Evolutionary conservation across 2,888 invertebrate genomes (phyloP).

Genomic region (Tinea trinotella): DNA sequence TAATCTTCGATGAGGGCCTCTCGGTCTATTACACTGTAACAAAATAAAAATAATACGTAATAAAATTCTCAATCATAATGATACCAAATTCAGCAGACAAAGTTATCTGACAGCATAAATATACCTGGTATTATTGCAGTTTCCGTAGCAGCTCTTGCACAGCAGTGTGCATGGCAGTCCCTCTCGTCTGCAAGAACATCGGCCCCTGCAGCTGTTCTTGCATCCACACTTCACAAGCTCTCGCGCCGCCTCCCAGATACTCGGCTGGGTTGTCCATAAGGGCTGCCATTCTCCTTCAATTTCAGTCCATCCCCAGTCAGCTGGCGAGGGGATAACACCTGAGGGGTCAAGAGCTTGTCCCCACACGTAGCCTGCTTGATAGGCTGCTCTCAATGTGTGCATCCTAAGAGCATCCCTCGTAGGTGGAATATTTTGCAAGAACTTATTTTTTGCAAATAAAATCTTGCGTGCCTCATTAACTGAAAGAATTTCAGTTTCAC

Average conservation of each 20-base stretch:
- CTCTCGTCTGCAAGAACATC: conserved; percentile 20
- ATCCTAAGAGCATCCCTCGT: conserved; percentile 10
- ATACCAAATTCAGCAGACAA: neutral
- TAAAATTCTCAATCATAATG: neutral
- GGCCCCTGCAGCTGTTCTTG: conserved; percentile 20
- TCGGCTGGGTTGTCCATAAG: conserved; percentile 18
- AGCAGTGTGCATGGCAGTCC: conserved; percentile 20
- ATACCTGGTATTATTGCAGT: conserved; percentile 16
- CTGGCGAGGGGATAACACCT: conserved; percentile 20
- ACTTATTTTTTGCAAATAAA: too few relatives aligned
- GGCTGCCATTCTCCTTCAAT: conserved; percentile 18
- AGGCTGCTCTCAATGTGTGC: conserved; percentile 7
- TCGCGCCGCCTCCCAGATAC: conserved; percentile 20
- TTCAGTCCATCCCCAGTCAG: conserved; percentile 21
- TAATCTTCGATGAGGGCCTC: too few relatives aligned
- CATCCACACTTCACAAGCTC: conserved; percentile 20
- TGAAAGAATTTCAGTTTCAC: conserved; percentile 8
- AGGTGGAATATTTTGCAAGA: neutral
- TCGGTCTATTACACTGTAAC: too few relatives aligned
- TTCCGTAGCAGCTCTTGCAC: too few relatives aligned
- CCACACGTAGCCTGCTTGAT: conserved; percentile 20
- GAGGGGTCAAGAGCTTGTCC: conserved; percentile 21
- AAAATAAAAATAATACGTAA: too few relatives aligned
- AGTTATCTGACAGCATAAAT: conserved; percentile 13
- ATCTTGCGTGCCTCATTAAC: neutral